Percentiles rank a stretch among this genome's conserved stretches.
Conservation (phyloP, 1,140 invertebrate species). For the Meloidogyne floridensis region DNA sequence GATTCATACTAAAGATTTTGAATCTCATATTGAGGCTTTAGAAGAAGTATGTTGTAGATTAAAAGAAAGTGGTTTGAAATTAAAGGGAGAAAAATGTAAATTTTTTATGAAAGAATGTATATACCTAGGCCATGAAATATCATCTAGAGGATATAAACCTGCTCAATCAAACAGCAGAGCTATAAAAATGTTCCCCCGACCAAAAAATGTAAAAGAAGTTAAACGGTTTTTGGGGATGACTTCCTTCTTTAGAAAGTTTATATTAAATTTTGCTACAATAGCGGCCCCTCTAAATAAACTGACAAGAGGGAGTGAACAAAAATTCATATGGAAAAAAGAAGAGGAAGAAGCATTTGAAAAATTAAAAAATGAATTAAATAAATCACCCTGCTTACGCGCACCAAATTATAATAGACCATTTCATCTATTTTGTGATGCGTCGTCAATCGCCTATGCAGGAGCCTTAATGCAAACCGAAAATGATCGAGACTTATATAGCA, state of each 20-base stretch:
- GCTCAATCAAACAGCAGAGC: not conserved
- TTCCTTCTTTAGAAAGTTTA: conserved; percentile 2
- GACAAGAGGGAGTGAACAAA: not conserved
- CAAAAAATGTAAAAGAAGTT: not conserved
- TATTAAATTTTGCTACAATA: not conserved
- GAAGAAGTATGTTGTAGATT: not conserved
- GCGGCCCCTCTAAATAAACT: not conserved
- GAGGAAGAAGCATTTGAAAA: not conserved
- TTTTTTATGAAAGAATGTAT: conserved; percentile 1
- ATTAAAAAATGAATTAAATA: not conserved
- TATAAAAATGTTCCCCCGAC: not conserved
- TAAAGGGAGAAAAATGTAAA: conserved; percentile 5
- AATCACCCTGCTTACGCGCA: not conserved
- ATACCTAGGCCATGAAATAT: conserved; percentile 10
- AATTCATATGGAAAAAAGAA: not conserved
- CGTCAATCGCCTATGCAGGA: not conserved
- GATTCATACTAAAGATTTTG: not conserved
- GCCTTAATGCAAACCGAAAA: conserved; percentile 2
- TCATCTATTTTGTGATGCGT: conserved; percentile 3
- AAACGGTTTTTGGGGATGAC: not conserved
- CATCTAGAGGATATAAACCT: not conserved
- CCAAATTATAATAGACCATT: conserved; percentile 2
- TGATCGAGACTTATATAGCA: not conserved
- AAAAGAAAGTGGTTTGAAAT: not conserved
- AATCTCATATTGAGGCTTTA: not conserved